A percentile compares a stretch with the other conserved stretches of the same genome.
Evolutionary conservation across 2,113 vertebrate species (phyloP).

Genomic region (Urocynchramus pylzowi): DNA sequence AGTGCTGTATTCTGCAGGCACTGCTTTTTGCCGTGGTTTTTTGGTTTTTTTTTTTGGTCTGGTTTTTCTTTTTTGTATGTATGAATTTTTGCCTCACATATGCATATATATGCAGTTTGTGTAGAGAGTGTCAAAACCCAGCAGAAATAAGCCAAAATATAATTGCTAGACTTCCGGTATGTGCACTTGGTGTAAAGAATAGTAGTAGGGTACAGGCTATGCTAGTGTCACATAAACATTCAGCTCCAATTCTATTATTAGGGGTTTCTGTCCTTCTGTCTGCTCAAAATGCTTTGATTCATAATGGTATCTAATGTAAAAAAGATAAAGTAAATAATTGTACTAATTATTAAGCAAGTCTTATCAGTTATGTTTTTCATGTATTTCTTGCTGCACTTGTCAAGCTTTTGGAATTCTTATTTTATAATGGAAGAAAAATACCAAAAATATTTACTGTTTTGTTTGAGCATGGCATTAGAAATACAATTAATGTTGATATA

Average conservation of each 20-base stretch:
- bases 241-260: not conserved
- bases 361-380: not conserved
- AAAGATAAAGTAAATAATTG: not conserved
- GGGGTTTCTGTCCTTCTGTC: not conserved
- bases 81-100: not conserved
- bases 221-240: not conserved
- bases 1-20: not conserved
- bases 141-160: not conserved
- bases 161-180: not conserved
- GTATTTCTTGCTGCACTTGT: not conserved
- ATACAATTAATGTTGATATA: not conserved
- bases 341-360: not conserved
- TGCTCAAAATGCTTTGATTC: not conserved
- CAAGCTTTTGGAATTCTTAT: not conserved
- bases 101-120: not conserved
- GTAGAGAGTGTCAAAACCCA: not conserved
- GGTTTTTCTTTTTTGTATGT: not conserved
- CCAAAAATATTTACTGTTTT: not conserved
- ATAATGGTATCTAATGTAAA: not conserved
- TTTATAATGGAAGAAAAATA: not conserved
- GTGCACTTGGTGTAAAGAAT: accelerated
- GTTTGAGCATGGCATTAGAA: not conserved
- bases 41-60: not conserved
- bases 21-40: not conserved
- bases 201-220: not conserved